A percentile compares a stretch with the other conserved stretches of the same genome.
Conservation (phyloP, 64 coral and sea anemone genomes). For the Stylophora pistillata region DNA sequence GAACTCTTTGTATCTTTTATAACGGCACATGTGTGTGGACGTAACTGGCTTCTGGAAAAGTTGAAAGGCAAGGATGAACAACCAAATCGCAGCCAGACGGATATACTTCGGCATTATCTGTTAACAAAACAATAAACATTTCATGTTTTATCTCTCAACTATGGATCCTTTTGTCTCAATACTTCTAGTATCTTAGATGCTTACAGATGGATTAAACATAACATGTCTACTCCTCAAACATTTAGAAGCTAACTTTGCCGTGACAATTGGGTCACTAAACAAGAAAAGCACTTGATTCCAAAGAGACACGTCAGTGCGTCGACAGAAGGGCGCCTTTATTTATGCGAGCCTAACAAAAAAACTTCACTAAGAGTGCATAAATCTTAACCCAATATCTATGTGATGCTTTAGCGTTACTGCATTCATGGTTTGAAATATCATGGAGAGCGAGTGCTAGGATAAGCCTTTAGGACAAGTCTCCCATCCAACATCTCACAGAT, state of each 20-base stretch:
- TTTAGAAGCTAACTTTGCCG: conserved; percentile 1
- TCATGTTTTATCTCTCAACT: conserved; percentile 23
- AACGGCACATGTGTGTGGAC: neutral
- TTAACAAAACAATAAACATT: conserved; percentile 39
- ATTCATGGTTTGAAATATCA: neutral
- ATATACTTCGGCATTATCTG: conserved; percentile 35
- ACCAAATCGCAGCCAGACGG: neutral
- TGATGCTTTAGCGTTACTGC: neutral
- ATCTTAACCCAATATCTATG: neutral
- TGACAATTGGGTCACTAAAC: conserved; percentile 21
- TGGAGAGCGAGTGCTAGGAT: neutral
- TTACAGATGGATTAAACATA: neutral
- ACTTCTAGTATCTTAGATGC: conserved; percentile 2
- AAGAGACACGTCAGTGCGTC: conserved; percentile 22
- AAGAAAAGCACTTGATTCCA: conserved; percentile 18
- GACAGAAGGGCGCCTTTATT: conserved; percentile 6
- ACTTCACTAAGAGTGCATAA: neutral
- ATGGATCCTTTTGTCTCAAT: neutral
- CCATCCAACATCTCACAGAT: neutral
- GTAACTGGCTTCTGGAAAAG: conserved; percentile 2
- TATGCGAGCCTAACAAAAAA: neutral
- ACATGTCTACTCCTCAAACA: neutral
- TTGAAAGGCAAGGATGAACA: conserved; percentile 27
- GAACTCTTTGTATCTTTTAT: conserved; percentile 20
- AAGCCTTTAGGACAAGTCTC: neutral